Evolutionary conservation across 1,140 invertebrate genomes (phyloP), one percentile per base, ranked within the genome.

Genomic region (Globodera ellingtonae): DNA sequence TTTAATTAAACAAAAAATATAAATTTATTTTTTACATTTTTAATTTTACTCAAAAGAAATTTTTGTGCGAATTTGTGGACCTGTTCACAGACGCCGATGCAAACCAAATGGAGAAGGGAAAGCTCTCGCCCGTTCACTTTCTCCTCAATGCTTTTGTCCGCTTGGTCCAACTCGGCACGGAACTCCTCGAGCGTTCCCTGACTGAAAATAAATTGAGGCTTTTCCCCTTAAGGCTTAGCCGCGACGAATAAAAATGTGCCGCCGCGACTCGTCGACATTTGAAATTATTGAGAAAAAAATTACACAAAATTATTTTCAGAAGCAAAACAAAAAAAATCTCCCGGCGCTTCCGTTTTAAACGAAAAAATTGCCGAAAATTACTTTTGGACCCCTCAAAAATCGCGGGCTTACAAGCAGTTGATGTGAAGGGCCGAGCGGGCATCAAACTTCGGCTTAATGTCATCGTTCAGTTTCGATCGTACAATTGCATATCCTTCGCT

Each of bases 81-180:
- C 66, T 87, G 72, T 81, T 89, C 82, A 50, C 79, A 79, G 21
- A 82, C 74, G 15, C 87, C 87, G 67, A 88, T 85, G 77, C 84
- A 88, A 67, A 89, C 81, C 35, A 89, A 75, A 78, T 88, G 87
- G 44, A 89, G 78, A 47, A 89, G 75, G 6, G 86, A 81, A 50
- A 88, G 82, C n/a, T 83, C 83, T 72, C 82, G 80, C 6, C 69
- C 47, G 48, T 72, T 72, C 13, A 75, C 72, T n/a, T 87, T 86
- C 9, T 83, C 86, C 72, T 83, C 80, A 47, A 78, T 52, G 21
- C 44, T 46, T 50, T 18, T 35, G 50, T 56, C 79, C 21, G 87
- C 24, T 59, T 62, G 67, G 67, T 79, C 75, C 24, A 85, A 80
- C 18, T 75, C 70, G n/a, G 56, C 47, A 21, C 44, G 47, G 66